These are phyloP conservation scores for Scaptomyza reducta DNA, from an alignment of 2,888 invertebrate genomes.

Conservation along the genomic window DNA sequence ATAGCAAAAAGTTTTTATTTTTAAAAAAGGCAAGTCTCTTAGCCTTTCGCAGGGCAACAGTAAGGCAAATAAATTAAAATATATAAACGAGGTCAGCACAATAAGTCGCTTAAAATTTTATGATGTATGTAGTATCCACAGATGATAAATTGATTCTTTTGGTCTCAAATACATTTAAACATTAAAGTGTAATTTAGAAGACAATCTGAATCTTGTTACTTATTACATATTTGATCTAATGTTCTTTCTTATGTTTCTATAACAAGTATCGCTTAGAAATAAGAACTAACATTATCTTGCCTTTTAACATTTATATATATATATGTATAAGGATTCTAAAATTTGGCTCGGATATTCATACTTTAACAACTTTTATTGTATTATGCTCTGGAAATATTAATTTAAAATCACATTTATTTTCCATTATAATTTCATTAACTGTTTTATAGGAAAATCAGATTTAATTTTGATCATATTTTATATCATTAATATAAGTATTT, in stretches of 20 bases:
- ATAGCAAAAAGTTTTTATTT: slow-evolving; percentile 69
- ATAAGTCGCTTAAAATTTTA: slow-evolving; percentile 38
- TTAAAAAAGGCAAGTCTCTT: slow-evolving; percentile 69
- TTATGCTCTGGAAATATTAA: no score
- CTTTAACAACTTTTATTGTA: no score
- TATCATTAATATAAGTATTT: neutral
- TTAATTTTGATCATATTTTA: neutral
- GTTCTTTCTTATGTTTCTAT: no score
- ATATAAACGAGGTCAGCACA: slow-evolving; percentile 56
- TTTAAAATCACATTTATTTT: neutral
- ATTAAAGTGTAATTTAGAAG: neutral
- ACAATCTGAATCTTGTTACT: neutral
- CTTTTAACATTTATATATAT: no score
- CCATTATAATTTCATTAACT: neutral
- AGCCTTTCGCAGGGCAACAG: slow-evolving; percentile 54
- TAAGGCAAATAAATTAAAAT: slow-evolving; percentile 74
- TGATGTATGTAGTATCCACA: slow-evolving; percentile 13
- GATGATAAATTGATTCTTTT: slow-evolving; percentile 29
- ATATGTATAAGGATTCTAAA: no score
- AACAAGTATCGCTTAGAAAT: no score
- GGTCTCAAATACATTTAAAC: slow-evolving; percentile 7
- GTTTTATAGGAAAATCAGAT: neutral
- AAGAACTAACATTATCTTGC: no score
- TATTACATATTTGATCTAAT: neutral
- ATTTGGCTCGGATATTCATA: no score